Evolutionary conservation across 2,113 vertebrate species (phyloP), one percentile per base, ranked within the genome.

Genomic region (Dicaeum eximium): DNA sequence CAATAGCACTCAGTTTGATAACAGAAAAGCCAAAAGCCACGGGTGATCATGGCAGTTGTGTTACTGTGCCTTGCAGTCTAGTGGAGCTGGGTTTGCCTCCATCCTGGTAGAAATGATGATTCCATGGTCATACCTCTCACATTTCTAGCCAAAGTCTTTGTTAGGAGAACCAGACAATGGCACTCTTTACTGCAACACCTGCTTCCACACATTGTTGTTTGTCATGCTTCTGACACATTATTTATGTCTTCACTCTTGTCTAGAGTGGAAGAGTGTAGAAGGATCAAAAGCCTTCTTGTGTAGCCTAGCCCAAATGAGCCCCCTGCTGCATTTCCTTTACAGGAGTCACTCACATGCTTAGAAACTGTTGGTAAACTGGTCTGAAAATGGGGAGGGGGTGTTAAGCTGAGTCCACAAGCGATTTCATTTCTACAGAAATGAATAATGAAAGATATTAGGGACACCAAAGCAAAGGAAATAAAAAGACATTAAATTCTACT

Each of bases 11-110:
- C 56, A 44, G 45, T 89, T 83, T 94, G 65, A 58, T 83, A 96
- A 92, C 82, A 82, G 86, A 95, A 97, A 96, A 92, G 40, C 53
- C 87, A 96, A 75, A 84, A 95, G 70, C 42, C 80, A 60, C 45
- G 62, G 79, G 61, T 40, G 16, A 50, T 74, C 4, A 0, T 47
- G 20, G 50, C 21, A 60, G 33, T 11, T 0, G 0, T 44, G 13
- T 44, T 66, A 24, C 31, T 78, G 42, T 57, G 65, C 79, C 79
- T 92, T 84, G 75, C 77, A 45, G 57, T 40, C 88, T 73, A 47
- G 13, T 78, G 66, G 91, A 95, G 78, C 71, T 80, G 65, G 25
- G 4, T 95, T 94, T 96, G 56, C 28, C 94, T 80, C 80, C 77
- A 51, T 74, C 83, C 65, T 70, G 57, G 84, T 86, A 81, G 92